Evolutionary conservation across 2,113 vertebrate species (phyloP).

Genomic region (Eudyptes chrysolophus): DNA sequence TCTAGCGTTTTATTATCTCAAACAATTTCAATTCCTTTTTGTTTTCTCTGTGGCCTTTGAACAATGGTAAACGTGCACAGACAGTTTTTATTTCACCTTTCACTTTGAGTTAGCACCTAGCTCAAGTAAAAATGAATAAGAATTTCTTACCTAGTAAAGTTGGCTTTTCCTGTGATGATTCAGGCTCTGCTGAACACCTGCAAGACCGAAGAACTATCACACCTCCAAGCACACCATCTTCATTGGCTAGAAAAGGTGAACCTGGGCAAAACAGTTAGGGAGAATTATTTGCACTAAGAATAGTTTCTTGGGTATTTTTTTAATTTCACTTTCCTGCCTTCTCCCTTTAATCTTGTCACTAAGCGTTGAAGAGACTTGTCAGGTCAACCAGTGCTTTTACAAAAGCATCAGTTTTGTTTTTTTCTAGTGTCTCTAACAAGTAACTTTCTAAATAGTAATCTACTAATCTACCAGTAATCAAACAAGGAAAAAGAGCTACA

Average conservation of each 20-base stretch:
- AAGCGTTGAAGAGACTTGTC: not conserved
- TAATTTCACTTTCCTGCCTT: not conserved
- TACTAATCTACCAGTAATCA: not conserved
- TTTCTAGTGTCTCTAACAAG: not conserved
- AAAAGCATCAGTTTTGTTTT: not conserved
- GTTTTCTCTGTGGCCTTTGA: not conserved
- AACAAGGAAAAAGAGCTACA: not conserved
- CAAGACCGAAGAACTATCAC: conserved; percentile 95
- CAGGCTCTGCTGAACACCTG: conserved; percentile 83
- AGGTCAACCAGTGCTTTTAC: not conserved
- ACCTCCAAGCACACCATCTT: conserved; percentile 94
- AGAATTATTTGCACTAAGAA: not conserved
- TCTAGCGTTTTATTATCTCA: not conserved
- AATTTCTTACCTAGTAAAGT: conserved; percentile 87
- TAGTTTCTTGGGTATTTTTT: not conserved
- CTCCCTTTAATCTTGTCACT: not conserved
- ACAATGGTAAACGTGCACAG: not conserved
- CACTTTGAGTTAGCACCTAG: not conserved
- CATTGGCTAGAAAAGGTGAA: conserved; percentile 93
- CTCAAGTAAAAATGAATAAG: not conserved
- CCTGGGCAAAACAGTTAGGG: conserved; percentile 72
- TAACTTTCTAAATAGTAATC: not conserved
- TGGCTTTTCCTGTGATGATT: conserved; percentile 84
- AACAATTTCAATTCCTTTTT: not conserved
- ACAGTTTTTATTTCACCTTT: not conserved